Evolutionary conservation across 2,113 vertebrate species (phyloP).

Genomic region (Galemys pyrenaicus): DNA sequence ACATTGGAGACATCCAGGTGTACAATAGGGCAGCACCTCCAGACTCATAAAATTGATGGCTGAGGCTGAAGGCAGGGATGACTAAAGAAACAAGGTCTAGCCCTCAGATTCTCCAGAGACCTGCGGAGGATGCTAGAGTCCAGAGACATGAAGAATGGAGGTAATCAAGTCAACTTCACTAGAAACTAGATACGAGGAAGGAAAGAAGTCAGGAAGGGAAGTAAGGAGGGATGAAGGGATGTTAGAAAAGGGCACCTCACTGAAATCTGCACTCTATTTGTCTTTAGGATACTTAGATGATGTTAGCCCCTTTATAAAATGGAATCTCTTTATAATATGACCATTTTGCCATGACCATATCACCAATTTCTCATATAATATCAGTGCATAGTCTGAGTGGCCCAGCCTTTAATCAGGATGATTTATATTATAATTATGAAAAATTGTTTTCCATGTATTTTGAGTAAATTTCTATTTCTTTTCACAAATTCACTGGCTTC

Average conservation of each 20-base stretch:
- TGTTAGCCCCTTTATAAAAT: constrained; percentile 16
- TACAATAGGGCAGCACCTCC: background rate
- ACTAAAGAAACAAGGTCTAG: background rate
- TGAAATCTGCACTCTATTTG: background rate
- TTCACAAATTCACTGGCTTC: constrained; percentile 65
- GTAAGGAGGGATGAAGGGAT: no score
- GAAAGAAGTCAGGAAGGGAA: no score
- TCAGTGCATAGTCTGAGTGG: background rate
- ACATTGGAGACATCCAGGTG: background rate
- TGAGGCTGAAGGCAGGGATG: background rate
- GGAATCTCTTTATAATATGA: background rate
- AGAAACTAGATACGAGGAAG: background rate
- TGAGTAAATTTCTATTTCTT: constrained; percentile 58
- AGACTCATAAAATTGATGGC: background rate
- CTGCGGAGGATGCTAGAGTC: background rate
- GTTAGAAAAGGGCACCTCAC: background rate
- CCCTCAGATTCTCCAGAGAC: background rate
- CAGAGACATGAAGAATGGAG: background rate
- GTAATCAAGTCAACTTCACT: background rate
- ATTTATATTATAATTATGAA: constrained; percentile 25
- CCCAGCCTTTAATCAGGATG: background rate
- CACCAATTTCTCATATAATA: background rate
- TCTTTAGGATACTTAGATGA: background rate
- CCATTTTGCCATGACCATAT: background rate
- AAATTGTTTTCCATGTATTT: constrained; percentile 20